These are phyloP conservation scores for Ctenochaetus hawaiiensis DNA, from an alignment of 2,797 vertebrate genomes.

Conservation along the genomic window DNA sequence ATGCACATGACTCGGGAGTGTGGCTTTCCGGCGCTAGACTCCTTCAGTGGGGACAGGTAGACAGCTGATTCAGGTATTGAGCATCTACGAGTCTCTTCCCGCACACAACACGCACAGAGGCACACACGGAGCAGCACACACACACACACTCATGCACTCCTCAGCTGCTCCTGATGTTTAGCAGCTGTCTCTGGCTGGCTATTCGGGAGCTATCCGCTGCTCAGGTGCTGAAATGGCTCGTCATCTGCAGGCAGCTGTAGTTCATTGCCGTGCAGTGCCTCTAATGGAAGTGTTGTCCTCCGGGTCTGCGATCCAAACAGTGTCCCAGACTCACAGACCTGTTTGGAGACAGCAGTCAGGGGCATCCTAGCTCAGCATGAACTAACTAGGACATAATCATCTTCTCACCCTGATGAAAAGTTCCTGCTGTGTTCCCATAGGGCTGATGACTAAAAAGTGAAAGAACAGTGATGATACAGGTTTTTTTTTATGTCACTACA, in stretches of 20 bases:
- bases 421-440: conserved; percentile 23
- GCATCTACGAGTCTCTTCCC: conserved; percentile 25
- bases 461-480: conserved; percentile 7
- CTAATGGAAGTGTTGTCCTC: conserved; percentile 20
- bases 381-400: conserved; percentile 42
- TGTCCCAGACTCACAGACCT: conserved; percentile 38
- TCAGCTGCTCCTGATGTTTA: conserved; percentile 27
- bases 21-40: not conserved
- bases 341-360: conserved; percentile 29
- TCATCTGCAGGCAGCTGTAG: conserved; percentile 39
- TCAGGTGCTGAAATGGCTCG: conserved; percentile 71
- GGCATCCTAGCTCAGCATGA: conserved; percentile 17
- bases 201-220: conserved; percentile 67
- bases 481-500: not conserved
- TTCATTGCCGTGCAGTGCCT: conserved; percentile 37
- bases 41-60: conserved; percentile 48
- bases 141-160: conserved; percentile 15
- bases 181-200: conserved; percentile 28
- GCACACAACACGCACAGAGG: conserved; percentile 13
- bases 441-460: conserved; percentile 17
- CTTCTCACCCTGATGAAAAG: conserved; percentile 33
- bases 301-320: conserved; percentile 17
- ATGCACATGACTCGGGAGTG: conserved; percentile 32
- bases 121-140: conserved; percentile 19
- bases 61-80: conserved; percentile 54